Evolutionary conservation across 2,113 vertebrate genomes (phyloP).

Genomic region (Tursiops truncatus): DNA sequence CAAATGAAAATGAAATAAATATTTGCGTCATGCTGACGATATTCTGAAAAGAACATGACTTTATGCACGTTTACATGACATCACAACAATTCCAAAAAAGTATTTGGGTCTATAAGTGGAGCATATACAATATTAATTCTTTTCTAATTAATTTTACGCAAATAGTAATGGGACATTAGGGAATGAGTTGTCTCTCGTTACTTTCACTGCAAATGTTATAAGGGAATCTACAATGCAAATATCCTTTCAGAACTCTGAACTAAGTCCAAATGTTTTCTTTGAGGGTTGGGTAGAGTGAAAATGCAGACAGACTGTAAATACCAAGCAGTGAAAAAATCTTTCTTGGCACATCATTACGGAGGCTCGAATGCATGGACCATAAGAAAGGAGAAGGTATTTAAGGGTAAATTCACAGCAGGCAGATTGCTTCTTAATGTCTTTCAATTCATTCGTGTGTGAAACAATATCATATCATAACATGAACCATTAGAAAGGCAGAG

Average conservation of each 20-base stretch:
- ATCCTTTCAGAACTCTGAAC: slow-evolving; percentile 74
- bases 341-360: slow-evolving; percentile 74
- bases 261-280: slow-evolving; percentile 60
- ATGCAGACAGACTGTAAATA: slow-evolving; percentile 65
- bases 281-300: slow-evolving; percentile 8
- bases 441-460: slow-evolving; percentile 85
- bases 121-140: slow-evolving; percentile 46
- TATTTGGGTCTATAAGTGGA: neutral
- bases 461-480: slow-evolving; percentile 84
- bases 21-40: neutral
- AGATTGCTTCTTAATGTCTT: slow-evolving; percentile 80
- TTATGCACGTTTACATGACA: neutral
- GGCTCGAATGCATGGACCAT: slow-evolving; percentile 66
- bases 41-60: neutral
- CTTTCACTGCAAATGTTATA: slow-evolving; percentile 62
- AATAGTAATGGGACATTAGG: slow-evolving; percentile 48
- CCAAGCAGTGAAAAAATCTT: neutral
- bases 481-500: slow-evolving; percentile 82
- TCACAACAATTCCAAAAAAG: slow-evolving; percentile 12
- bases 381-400: slow-evolving; percentile 81
- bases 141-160: slow-evolving; percentile 62
- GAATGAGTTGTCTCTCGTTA: slow-evolving; percentile 48
- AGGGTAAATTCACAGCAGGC: slow-evolving; percentile 75
- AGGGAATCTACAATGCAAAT: slow-evolving; percentile 68
- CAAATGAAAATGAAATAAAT: neutral